These are phyloP conservation scores for Hippolais icterina DNA, from an alignment of 2,113 vertebrate genomes.

Conservation along the genomic window DNA sequence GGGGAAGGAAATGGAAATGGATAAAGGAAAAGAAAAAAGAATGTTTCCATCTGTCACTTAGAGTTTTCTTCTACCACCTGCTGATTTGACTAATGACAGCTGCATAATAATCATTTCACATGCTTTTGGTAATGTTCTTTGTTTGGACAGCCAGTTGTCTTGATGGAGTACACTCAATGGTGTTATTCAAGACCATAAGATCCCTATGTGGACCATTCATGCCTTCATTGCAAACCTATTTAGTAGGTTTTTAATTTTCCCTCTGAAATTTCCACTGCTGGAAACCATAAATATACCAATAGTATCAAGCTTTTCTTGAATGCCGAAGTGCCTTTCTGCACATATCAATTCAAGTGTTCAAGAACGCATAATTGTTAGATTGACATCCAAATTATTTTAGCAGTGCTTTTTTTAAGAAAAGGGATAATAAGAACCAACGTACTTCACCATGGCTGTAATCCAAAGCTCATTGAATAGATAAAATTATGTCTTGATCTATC, in stretches of 20 bases:
- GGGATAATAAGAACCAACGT: background rate
- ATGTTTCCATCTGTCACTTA: constrained; percentile 39
- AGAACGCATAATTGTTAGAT: background rate
- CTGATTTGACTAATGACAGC: constrained; percentile 47
- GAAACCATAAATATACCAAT: background rate
- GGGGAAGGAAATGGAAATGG: background rate
- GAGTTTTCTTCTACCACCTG: constrained; percentile 37
- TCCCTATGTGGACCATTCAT: background rate
- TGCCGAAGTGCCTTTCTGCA: background rate
- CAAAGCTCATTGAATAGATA: background rate
- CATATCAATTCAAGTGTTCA: background rate
- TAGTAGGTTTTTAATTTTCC: background rate
- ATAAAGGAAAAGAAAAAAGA: constrained; percentile 3
- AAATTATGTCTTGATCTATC: background rate
- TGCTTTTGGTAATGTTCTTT: constrained; percentile 20
- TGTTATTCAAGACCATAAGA: background rate
- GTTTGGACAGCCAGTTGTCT: constrained; percentile 25
- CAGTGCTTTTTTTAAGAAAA: background rate
- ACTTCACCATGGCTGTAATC: background rate
- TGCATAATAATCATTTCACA: constrained; percentile 37
- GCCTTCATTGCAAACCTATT: background rate
- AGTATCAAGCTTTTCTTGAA: background rate
- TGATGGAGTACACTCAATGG: background rate
- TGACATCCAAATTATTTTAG: background rate
- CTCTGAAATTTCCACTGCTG: background rate